A percentile compares a stretch with the other conserved stretches of the same genome.
phyloP scores from a whole-genome alignment of 2,113 vertebrate species.

The Hippocampus comes region DNA sequence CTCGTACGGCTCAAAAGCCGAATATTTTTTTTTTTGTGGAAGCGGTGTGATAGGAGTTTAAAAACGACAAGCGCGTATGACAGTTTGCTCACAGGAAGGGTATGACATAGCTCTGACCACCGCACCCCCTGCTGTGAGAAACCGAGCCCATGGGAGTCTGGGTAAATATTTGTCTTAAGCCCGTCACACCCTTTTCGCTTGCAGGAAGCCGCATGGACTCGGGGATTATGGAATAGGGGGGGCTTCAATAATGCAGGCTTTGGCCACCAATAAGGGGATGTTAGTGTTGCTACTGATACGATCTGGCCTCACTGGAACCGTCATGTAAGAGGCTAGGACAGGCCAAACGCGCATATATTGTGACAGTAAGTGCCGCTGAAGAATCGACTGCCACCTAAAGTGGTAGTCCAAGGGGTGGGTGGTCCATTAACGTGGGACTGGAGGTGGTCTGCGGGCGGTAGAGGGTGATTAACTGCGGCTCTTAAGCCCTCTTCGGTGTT shows the following conservation, averaged over 20 bases:
- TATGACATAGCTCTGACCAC: conserved; percentile 1
- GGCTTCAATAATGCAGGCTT: conserved; percentile 27
- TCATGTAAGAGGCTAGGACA: conserved; percentile 34
- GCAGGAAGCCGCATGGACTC: conserved; percentile 37
- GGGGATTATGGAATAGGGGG: conserved; percentile 30
- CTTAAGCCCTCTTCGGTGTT: conserved; percentile 53
- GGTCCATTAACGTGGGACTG: conserved; percentile 35
- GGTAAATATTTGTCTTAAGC: conserved; percentile 64
- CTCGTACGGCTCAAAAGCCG: background rate
- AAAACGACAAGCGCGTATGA: background rate
- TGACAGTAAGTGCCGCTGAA: conserved; percentile 13
- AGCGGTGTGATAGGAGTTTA: background rate
- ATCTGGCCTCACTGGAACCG: conserved; percentile 36
- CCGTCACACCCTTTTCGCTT: conserved; percentile 42
- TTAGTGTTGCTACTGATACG: conserved; percentile 16
- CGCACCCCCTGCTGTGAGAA: conserved; percentile 45
- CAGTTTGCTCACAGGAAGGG: background rate
- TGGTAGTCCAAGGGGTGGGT: conserved; percentile 37
- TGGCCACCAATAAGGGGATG: conserved; percentile 8
- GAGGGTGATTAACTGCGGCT: conserved; percentile 45
- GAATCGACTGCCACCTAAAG: conserved; percentile 28
- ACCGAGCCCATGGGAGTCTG: conserved; percentile 53
- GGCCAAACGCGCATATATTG: conserved; percentile 15
- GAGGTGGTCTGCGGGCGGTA: conserved; percentile 28
- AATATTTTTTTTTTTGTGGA: background rate